These are phyloP conservation scores for Molothrus aeneus DNA, from an alignment of 2,797 vertebrate species.

Conservation along the genomic window DNA sequence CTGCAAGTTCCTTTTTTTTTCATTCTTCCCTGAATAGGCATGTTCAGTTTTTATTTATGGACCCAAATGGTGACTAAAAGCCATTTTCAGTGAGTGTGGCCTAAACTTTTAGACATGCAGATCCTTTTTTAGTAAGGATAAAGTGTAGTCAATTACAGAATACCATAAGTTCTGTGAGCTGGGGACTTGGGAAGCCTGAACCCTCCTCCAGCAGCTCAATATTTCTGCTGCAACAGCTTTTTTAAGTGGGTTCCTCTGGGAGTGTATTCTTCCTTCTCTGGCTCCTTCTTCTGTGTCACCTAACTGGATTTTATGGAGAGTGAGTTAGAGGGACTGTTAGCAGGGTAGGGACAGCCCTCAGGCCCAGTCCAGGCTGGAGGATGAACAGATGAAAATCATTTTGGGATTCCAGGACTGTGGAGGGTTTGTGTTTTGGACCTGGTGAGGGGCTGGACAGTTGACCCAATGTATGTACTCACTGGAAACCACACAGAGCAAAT, in stretches of 20 bases:
- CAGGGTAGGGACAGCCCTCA: background rate
- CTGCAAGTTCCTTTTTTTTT: background rate
- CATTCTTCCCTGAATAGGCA: background rate
- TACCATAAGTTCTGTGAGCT: rapidly evolving
- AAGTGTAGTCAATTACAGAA: background rate
- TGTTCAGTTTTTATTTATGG: background rate
- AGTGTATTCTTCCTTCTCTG: background rate
- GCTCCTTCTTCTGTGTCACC: background rate
- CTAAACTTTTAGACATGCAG: background rate
- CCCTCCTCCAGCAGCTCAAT: background rate
- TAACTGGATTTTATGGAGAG: background rate
- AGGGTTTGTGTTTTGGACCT: background rate
- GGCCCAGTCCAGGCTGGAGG: background rate
- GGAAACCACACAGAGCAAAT: background rate
- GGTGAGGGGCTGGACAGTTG: background rate
- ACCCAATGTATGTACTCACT: rapidly evolving
- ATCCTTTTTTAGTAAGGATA: background rate
- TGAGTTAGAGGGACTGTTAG: background rate
- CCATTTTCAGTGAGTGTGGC: background rate
- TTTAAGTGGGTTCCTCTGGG: background rate
- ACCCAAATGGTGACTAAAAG: background rate
- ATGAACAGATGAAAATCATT: background rate
- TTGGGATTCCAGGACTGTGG: background rate
- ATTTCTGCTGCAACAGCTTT: background rate
- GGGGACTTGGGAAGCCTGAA: background rate